Base-by-base conservation (phyloP, 2,113 vertebrate species). In the Setophaga petechia region DNA sequence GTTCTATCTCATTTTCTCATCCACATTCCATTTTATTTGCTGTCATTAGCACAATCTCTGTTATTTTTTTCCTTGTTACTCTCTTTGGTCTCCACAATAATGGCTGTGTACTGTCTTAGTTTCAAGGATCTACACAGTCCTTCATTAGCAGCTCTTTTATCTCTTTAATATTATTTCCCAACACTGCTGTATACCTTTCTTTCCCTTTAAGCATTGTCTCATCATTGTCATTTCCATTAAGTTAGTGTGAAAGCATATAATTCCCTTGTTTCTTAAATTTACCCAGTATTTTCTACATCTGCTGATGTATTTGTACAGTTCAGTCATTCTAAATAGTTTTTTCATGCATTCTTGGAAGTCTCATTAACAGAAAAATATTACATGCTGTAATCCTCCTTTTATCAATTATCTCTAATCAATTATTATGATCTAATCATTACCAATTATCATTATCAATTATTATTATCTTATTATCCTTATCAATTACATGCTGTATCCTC, bases 21-120 rank as follows among this genome's bases (percentile, higher is more conserved):
- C 78, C 63, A 11, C 4, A 11, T 90, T 84, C 71, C 18, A 27
- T 89, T 90, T 80, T 83, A 95, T 94, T 94, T 95, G 93, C 76
- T 92, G 73, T 81, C 44, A 68, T 76, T 96, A 89, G 78, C 90
- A 89, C 5, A 3, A 83, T 84, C 69, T 96, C 27, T 62, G 57
- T 94, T 95, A 80, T 87, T 94, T 96, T 96, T 92, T 83, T 94
- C 85, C 91, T 92, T 9, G 18, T 77, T 86, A 87, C 62, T 89
- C 54, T 89, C 66, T 95, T 77, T 80, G 79, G 87, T 67, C 74
- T 82, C 85, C 71, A 37, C 62, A 96, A 78, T 83, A 94, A 93
- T 84, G 69, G 54, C 37, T 74, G 66, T 90, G 55, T 51, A 68
- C 66, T 65, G 52, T 62, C 88, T 93, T 84, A 79, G 37, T 91